These are phyloP conservation scores for Numida meleagris DNA, from an alignment of 2,113 vertebrate species.

Conservation along the genomic window DNA sequence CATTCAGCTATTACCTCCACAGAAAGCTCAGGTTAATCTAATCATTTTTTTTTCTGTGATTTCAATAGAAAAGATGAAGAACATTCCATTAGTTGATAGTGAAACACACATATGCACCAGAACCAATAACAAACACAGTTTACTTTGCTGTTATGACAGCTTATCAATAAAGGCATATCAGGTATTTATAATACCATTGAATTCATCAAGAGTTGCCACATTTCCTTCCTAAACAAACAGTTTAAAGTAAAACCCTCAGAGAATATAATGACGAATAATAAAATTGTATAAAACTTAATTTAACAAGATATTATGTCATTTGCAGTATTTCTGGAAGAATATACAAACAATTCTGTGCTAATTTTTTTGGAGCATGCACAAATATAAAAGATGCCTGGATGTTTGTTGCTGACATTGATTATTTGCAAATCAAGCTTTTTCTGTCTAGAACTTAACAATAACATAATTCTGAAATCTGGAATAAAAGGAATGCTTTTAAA, in stretches of 20 bases:
- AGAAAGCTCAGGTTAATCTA: background rate
- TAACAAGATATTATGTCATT: background rate
- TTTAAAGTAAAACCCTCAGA: background rate
- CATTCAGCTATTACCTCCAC: background rate
- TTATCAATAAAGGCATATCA: background rate
- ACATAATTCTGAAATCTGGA: slow-evolving; percentile 34
- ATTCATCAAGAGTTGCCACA: background rate
- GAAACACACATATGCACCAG: background rate
- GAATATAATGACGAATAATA: background rate
- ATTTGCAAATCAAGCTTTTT: background rate
- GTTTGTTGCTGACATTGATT: background rate
- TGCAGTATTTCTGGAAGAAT: background rate
- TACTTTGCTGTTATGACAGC: background rate
- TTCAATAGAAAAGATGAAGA: background rate
- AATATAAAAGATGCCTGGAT: background rate
- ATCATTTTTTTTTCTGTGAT: background rate
- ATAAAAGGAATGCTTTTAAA: slow-evolving; percentile 63
- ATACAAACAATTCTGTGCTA: background rate
- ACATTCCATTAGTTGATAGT: background rate
- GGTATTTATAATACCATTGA: background rate
- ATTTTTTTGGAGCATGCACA: slow-evolving; percentile 33
- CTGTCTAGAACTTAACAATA: background rate
- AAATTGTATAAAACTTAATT: background rate
- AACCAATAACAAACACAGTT: background rate
- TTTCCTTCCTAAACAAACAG: slow-evolving; percentile 20